Percentiles rank a stretch among this genome's conserved stretches.
These are phyloP conservation scores for Lycia hirtaria DNA, from an alignment of 2,888 invertebrate genomes.

Conservation along the genomic window DNA sequence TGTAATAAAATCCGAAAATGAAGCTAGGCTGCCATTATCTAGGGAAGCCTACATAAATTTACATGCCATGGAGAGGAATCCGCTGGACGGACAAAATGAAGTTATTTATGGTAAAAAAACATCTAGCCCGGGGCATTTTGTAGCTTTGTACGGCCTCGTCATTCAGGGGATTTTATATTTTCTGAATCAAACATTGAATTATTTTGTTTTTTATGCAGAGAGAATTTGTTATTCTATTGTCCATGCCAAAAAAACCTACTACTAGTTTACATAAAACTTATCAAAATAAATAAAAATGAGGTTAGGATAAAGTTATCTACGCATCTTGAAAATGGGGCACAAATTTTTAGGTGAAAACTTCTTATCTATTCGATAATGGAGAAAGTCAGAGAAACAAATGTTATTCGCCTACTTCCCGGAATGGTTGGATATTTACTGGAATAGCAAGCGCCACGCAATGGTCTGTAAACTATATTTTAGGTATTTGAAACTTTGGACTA, in stretches of 20 bases:
- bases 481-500: background rate
- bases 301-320: too few species aligned
- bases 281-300: too few species aligned
- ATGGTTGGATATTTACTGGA: background rate
- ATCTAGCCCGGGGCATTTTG: background rate
- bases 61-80: slow-evolving; percentile 1
- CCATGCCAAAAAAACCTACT: too few species aligned
- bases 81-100: slow-evolving; percentile 10
- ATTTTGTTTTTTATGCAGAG: background rate
- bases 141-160: background rate
- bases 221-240: background rate
- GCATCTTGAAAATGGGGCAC: too few species aligned
- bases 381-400: background rate
- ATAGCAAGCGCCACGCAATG: background rate
- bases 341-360: too few species aligned
- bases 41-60: slow-evolving; percentile 22
- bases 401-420: background rate
- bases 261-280: too few species aligned
- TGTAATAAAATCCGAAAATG: slow-evolving; percentile 38
- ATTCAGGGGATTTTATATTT: background rate
- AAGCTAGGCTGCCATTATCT: slow-evolving; percentile 26
- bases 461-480: background rate
- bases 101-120: slow-evolving; percentile 19
- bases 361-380: too few species aligned
- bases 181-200: background rate